These are phyloP conservation scores for Yponomeuta plumbellus DNA, from an alignment of 2,888 invertebrate genomes.

Conservation along the genomic window DNA sequence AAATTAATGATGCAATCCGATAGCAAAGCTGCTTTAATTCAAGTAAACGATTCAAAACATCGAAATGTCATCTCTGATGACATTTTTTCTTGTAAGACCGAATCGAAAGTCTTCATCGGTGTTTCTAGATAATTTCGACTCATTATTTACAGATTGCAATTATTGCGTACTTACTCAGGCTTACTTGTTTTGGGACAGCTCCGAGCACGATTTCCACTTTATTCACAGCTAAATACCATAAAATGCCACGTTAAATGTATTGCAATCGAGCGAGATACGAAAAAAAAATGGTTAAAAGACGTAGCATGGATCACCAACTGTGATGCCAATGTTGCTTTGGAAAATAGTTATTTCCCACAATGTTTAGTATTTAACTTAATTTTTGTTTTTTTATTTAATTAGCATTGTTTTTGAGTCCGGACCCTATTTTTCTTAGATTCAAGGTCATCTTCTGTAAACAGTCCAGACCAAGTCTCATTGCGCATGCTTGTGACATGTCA, in stretches of 20 bases:
- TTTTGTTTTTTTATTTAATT: too few relatives aligned
- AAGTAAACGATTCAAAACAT: background rate
- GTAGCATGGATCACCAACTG: conserved; percentile 3
- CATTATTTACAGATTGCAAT: conserved; percentile 66
- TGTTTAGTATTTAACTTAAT: background rate
- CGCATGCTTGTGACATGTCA: background rate
- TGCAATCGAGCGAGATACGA: background rate
- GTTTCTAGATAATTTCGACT: conserved; percentile 52
- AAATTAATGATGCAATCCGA: too few relatives aligned
- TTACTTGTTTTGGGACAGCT: too few relatives aligned
- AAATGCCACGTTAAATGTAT: conserved; percentile 18
- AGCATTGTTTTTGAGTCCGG: too few relatives aligned
- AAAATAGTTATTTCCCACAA: conserved; percentile 6
- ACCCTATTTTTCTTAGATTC: too few relatives aligned
- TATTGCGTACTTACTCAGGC: conserved; percentile 52
- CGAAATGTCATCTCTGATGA: conserved; percentile 5
- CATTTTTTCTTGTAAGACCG: conserved; percentile 62
- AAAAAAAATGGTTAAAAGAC: background rate
- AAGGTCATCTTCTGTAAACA: too few relatives aligned
- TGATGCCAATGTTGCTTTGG: conserved; percentile 24
- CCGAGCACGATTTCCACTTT: background rate
- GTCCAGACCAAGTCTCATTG: background rate
- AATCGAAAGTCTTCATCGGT: conserved; percentile 36
- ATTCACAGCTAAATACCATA: conserved; percentile 22
- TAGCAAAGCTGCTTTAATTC: background rate